Evolutionary conservation across 2,797 vertebrate genomes (phyloP), one percentile per base, ranked within the genome.

Genomic region (Epinephelus malabaricus): DNA sequence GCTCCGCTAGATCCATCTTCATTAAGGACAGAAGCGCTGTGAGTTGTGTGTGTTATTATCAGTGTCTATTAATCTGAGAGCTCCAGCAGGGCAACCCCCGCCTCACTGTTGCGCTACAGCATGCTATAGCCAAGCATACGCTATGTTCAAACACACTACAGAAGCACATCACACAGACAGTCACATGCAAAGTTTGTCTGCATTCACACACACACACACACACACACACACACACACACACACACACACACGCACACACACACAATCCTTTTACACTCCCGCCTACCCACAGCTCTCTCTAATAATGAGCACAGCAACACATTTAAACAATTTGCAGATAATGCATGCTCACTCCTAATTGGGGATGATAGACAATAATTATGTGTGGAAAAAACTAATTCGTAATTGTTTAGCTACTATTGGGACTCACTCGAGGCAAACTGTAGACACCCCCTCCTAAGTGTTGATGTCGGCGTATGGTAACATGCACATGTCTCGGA

Each of bases 1-100:
- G 78, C 89, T 75, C 63, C 65, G 84, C 92, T 71, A 90, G 86
- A 95, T 94, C 93, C 92, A 92, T 95, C 93, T 94, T 94, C 92
- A 94, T 94, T 95, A 93, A 61, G 82, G 69, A 89, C 87, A 86
- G 78, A 90, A 87, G 81, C 71, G 69, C 88, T 85, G 88, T 84
- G 92, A 93, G 87, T 90, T 91, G 90, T 92, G 90, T 89, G 90
- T 87, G 90, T 92, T 92, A 93, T 92, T 89, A 92, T 91, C 91
- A 90, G 85, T 88, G 88, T 92, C 92, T 94, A 93, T 93, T 94
- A 89, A 92, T 94, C 89, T 93, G 89, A 86, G 86, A 82, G 88
- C 89, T 93, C 88, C 86, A 88, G 81, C 86, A 86, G 90, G 88
- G 90, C 89, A 91, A 89, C 69, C 81, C 84, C 63, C 6, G 54